A percentile compares a stretch with the other conserved stretches of the same genome.
Conservation (phyloP, 2,797 vertebrate species). For the Sandelia bainsii region DNA sequence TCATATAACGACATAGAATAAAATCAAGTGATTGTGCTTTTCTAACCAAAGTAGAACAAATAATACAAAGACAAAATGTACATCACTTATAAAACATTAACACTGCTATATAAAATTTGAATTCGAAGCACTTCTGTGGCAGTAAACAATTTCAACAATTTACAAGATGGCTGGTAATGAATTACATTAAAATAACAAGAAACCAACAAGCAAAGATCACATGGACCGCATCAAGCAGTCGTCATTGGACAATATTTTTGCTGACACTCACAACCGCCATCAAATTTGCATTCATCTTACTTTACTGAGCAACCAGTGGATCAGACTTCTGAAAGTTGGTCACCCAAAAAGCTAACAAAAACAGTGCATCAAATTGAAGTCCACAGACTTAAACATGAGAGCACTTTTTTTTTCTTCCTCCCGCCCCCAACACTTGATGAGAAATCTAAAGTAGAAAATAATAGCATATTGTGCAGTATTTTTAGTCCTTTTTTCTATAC, state of each 20-base stretch:
- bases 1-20: conserved; percentile 93
- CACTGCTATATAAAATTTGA: conserved; percentile 93
- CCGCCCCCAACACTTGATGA: conserved; percentile 71
- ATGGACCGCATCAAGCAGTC: conserved; percentile 83
- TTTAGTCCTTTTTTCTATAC: conserved; percentile 62
- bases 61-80: conserved; percentile 83
- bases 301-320: conserved; percentile 51
- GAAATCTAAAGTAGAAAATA: conserved; percentile 75
- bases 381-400: conserved; percentile 76
- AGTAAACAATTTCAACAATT: conserved; percentile 90
- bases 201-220: conserved; percentile 84
- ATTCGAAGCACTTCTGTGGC: conserved; percentile 91
- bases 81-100: conserved; percentile 86
- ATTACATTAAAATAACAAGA: conserved; percentile 77
- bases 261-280: conserved; percentile 70
- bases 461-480: conserved; percentile 85
- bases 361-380: conserved; percentile 65
- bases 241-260: conserved; percentile 57
- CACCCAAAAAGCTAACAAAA: conserved; percentile 63
- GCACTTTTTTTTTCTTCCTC: conserved; percentile 53
- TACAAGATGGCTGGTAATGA: conserved; percentile 90
- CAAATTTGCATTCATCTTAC: conserved; percentile 74
- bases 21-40: conserved; percentile 98
- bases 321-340: conserved; percentile 41
- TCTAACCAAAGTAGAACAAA: conserved; percentile 92